phyloP scores from a whole-genome alignment of 2,888 invertebrate species.

The Mechanitis mazaeus region DNA sequence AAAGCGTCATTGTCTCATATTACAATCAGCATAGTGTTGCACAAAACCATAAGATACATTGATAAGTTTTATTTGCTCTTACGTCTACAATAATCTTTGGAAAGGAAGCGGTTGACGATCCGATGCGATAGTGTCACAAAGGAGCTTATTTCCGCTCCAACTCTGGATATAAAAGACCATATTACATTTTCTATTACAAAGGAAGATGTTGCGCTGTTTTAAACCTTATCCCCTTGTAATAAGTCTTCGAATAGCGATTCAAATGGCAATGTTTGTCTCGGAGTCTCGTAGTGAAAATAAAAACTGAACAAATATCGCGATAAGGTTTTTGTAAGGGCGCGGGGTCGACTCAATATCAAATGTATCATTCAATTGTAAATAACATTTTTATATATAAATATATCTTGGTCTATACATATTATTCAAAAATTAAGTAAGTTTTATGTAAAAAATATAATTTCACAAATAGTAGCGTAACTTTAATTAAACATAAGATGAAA shows the following conservation, averaged over 20 bases:
- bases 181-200: constrained; percentile 41
- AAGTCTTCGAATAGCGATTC: constrained; percentile 17
- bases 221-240: constrained; percentile 29
- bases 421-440: too few relatives aligned
- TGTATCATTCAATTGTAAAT: constrained; percentile 35
- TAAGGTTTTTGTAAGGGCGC: constrained; percentile 72
- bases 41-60: constrained; percentile 26
- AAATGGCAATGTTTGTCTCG: constrained; percentile 45
- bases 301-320: constrained; percentile 72
- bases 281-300: constrained; percentile 69
- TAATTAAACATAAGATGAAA: too few relatives aligned
- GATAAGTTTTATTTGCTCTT: constrained; percentile 70
- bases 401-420: not conserved
- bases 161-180: constrained; percentile 53
- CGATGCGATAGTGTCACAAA: constrained; percentile 73
- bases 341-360: constrained; percentile 62
- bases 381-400: constrained; percentile 38
- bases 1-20: constrained; percentile 9
- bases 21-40: constrained; percentile 12
- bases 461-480: too few relatives aligned
- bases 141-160: constrained; percentile 72
- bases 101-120: constrained; percentile 72
- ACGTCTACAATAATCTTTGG: constrained; percentile 68
- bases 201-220: constrained; percentile 27
- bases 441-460: too few relatives aligned